Evolutionary conservation across 1,140 invertebrate species (phyloP), one percentile per base, ranked within the genome.

Genomic region (Episyrphus balteatus): DNA sequence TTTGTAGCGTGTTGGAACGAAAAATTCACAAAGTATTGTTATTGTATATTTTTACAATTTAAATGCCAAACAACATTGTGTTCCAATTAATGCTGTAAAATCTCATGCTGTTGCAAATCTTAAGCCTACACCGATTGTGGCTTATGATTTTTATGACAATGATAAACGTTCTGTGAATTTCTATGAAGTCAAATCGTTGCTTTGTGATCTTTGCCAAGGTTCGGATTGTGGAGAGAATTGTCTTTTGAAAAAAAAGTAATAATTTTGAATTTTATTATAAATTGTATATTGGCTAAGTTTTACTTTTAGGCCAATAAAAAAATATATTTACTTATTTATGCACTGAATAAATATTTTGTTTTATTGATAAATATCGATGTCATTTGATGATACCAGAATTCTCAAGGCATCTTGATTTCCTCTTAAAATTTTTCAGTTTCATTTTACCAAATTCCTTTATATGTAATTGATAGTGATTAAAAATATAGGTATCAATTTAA

Each of bases 111-210:
- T 94, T 6, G 86, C 86, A 3, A 80, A 84, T 54, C 86, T 92
- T 57, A 86, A 85, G 60, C 84, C 87, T 32, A 84, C 88, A 10
- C 77, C 86, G 18, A 82, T 95, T 17, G 75, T 79, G 10, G 77
- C 93, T 41, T 95, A 90, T 57, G 90, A 95, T 60, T 95, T 95
- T 62, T 95, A 95, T 58, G 87, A 93, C 64, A 86, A 83, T 52
- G 79, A 86, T 83, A 77, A 84, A 76, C 60, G 60, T 51, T 60
- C 62, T 17, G 60, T 59, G 8, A 51, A 56, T 10, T 65, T 55
- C 30, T 66, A 66, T 51, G 54, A 62, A n/a, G 48, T 62, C 21
- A 71, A 73, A 46, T 75, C 81, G 5, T 83, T 76, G 1, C 64
- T 86, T 8, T 88, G 84, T 64, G 84, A 87, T 61, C 81, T 88